A percentile compares a stretch with the other conserved stretches of the same genome.
Conservation (phyloP, 2,888 invertebrate species). For the Thelaira solivaga region DNA sequence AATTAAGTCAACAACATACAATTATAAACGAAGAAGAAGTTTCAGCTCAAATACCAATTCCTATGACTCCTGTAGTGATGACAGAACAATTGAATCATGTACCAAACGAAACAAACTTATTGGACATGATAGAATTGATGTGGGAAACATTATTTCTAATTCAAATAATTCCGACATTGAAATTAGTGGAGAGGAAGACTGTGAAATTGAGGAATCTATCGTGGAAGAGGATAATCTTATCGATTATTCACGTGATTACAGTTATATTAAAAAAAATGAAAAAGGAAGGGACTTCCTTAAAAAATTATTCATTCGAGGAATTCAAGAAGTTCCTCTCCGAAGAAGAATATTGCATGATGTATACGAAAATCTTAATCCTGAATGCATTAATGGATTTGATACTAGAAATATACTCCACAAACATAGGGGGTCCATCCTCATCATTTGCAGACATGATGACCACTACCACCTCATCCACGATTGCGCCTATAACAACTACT, state of each 20-base stretch:
- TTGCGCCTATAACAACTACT: constrained; percentile 25
- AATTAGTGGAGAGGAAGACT: background rate
- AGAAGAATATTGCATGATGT: constrained; percentile 1
- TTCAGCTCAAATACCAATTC: too few relatives aligned
- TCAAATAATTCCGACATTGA: background rate
- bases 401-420: too few relatives aligned
- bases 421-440: background rate
- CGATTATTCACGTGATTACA: background rate
- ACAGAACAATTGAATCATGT: too few relatives aligned
- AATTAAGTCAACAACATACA: too few relatives aligned
- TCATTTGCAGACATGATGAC: background rate
- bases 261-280: background rate
- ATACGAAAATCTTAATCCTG: background rate
- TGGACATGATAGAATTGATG: background rate
- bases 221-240: background rate
- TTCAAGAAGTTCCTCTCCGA: background rate
- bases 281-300: background rate
- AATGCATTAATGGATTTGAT: background rate
- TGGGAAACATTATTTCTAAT: background rate
- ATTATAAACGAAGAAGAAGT: too few relatives aligned
- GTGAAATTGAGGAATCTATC: background rate
- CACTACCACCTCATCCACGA: constrained; percentile 28
- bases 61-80: too few relatives aligned
- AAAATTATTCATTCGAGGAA: background rate
- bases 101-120: too few relatives aligned